Percentiles rank a stretch among this genome's conserved stretches.
These are phyloP conservation scores for Colossoma macropomum DNA, from an alignment of 2,113 vertebrate species.

Conservation along the genomic window DNA sequence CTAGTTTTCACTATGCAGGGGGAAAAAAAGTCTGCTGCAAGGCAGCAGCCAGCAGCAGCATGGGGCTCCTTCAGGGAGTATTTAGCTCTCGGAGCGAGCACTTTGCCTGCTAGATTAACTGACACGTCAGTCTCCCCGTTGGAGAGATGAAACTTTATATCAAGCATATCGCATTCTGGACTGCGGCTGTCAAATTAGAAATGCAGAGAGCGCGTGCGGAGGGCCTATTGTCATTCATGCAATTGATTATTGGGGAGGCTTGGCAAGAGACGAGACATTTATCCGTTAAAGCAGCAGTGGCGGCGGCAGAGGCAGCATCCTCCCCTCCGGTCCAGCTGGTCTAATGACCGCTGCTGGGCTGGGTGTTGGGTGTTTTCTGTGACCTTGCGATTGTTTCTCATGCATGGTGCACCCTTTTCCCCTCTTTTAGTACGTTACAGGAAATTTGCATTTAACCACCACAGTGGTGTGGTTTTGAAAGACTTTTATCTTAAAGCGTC, in stretches of 20 bases:
- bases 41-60: not conserved
- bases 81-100: slow-evolving; percentile 62
- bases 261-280: slow-evolving; percentile 76
- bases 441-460: slow-evolving; percentile 62
- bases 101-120: slow-evolving; percentile 61
- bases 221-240: slow-evolving; percentile 74
- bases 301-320: not conserved
- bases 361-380: slow-evolving; percentile 53
- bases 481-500: slow-evolving; percentile 29
- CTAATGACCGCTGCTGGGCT: slow-evolving; percentile 41
- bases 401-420: slow-evolving; percentile 52
- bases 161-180: slow-evolving; percentile 55
- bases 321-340: slow-evolving; percentile 38
- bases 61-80: slow-evolving; percentile 60
- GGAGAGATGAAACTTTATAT: slow-evolving; percentile 66
- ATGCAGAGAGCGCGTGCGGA: slow-evolving; percentile 55
- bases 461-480: slow-evolving; percentile 55
- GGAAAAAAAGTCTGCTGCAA: slow-evolving; percentile 16
- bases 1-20: slow-evolving; percentile 11
- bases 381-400: slow-evolving; percentile 60
- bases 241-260: slow-evolving; percentile 78
- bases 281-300: slow-evolving; percentile 64
- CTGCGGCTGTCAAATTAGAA: slow-evolving; percentile 58
- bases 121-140: slow-evolving; percentile 53
- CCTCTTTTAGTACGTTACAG: slow-evolving; percentile 61